These are phyloP conservation scores for Phrynosoma blainvillii DNA, from an alignment of 2,113 vertebrate genomes.

Conservation along the genomic window DNA sequence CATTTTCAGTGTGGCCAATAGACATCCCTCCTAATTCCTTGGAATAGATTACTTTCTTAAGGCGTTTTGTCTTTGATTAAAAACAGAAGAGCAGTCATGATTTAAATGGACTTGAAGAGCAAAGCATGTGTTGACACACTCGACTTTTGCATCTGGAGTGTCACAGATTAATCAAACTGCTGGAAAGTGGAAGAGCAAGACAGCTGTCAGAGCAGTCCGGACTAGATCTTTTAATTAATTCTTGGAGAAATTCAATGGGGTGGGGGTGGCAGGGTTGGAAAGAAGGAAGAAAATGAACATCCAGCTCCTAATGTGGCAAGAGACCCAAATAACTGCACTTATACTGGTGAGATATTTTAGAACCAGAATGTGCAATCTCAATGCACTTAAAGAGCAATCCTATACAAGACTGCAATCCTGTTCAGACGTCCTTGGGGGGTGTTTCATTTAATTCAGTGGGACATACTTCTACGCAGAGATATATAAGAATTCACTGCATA, in stretches of 20 bases:
- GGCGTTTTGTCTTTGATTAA: slow-evolving; percentile 71
- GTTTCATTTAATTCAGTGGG: neutral
- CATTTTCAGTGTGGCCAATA: neutral
- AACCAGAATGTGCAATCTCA: neutral
- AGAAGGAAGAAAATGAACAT: slow-evolving; percentile 61
- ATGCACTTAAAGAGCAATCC: neutral
- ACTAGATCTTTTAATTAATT: slow-evolving; percentile 65
- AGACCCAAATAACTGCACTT: neutral
- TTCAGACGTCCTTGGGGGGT: neutral
- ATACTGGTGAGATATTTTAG: neutral
- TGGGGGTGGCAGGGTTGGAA: neutral
- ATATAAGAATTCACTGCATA: neutral
- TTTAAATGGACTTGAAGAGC: slow-evolving; percentile 69
- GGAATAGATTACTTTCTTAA: slow-evolving; percentile 69
- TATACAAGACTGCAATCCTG: neutral
- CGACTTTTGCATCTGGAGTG: slow-evolving; percentile 69
- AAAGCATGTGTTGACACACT: slow-evolving; percentile 35
- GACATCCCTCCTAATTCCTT: slow-evolving; percentile 69
- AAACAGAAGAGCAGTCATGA: slow-evolving; percentile 72
- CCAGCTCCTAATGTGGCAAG: neutral
- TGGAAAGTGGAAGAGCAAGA: slow-evolving; percentile 61
- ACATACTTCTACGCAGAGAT: neutral
- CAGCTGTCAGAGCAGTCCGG: slow-evolving; percentile 68
- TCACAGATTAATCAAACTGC: slow-evolving; percentile 70
- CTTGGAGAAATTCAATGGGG: slow-evolving; percentile 13